A percentile compares a stretch with the other conserved stretches of the same genome.
Evolutionary conservation across 2,113 vertebrate genomes (phyloP).

Genomic region (Upupa epops): DNA sequence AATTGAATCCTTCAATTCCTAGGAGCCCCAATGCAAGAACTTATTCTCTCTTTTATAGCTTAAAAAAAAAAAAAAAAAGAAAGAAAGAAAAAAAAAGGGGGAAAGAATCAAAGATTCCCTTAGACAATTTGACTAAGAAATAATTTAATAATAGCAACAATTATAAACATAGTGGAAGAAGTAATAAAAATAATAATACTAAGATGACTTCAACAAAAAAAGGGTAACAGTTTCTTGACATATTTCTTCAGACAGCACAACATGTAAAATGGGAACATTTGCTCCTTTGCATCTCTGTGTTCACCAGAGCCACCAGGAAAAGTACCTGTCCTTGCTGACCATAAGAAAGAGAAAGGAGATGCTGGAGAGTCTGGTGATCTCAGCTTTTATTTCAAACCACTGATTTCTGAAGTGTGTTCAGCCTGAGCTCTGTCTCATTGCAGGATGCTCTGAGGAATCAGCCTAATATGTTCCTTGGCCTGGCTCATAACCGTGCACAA

Average conservation of each 20-base stretch:
- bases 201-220: neutral
- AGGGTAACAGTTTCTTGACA: neutral
- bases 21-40: neutral
- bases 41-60: slow-evolving; percentile 14
- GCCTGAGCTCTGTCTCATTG: neutral
- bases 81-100: fast-evolving
- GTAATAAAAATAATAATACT: neutral
- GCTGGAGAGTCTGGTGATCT: neutral
- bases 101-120: neutral
- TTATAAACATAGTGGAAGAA: neutral
- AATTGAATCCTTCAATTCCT: slow-evolving; percentile 28
- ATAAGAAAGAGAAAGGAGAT: neutral
- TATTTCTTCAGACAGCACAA: neutral
- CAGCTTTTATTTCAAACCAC: neutral
- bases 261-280: neutral
- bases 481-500: neutral
- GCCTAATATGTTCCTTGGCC: neutral
- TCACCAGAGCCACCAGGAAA: neutral
- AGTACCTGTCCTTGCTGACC: neutral
- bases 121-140: neutral
- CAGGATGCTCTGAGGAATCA: neutral
- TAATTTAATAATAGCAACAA: neutral
- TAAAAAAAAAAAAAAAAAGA: neutral
- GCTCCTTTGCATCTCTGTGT: neutral
- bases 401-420: slow-evolving; percentile 13